A percentile compares a stretch with the other conserved stretches of the same genome.
These are phyloP conservation scores for Sturmia bella DNA, from an alignment of 2,888 invertebrate genomes.

Conservation along the genomic window DNA sequence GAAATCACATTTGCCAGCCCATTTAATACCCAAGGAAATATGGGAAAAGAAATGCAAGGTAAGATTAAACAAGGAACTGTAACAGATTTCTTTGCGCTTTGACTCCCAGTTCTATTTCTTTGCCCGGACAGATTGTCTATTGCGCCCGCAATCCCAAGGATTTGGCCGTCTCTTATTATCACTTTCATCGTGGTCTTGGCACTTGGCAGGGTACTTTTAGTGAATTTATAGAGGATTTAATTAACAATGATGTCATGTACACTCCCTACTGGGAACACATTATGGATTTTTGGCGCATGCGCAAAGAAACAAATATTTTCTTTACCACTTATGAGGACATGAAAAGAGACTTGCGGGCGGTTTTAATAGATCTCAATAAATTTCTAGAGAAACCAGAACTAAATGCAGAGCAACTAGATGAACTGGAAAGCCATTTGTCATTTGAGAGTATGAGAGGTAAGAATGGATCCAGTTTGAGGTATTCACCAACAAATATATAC, in stretches of 20 bases:
- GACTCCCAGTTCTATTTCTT: too few relatives aligned
- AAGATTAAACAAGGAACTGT: neutral
- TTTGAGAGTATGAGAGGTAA: constrained; percentile 73
- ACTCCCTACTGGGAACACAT: constrained; percentile 74
- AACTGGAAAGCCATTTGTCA: constrained; percentile 66
- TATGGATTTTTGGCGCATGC: constrained; percentile 75
- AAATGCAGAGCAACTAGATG: constrained; percentile 47
- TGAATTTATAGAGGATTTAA: constrained; percentile 75
- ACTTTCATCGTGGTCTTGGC: constrained; percentile 85
- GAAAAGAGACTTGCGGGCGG: constrained; percentile 71
- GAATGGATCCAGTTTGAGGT: too few relatives aligned
- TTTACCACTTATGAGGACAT: constrained; percentile 76
- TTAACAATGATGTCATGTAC: constrained; percentile 65
- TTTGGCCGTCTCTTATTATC: constrained; percentile 89
- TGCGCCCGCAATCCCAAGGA: constrained; percentile 92
- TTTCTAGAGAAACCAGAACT: constrained; percentile 65
- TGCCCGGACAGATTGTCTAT: constrained; percentile 89
- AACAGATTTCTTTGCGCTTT: too few relatives aligned
- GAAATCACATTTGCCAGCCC: constrained; percentile 73
- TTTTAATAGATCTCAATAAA: constrained; percentile 65
- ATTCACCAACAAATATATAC: too few relatives aligned
- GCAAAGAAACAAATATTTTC: constrained; percentile 72
- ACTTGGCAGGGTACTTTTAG: constrained; percentile 82
- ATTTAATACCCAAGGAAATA: constrained; percentile 71
- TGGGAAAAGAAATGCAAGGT: constrained; percentile 73